Evolutionary conservation across 2,797 vertebrate species (phyloP), one percentile per base, ranked within the genome.

Genomic region (Gymnothorax javanicus): DNA sequence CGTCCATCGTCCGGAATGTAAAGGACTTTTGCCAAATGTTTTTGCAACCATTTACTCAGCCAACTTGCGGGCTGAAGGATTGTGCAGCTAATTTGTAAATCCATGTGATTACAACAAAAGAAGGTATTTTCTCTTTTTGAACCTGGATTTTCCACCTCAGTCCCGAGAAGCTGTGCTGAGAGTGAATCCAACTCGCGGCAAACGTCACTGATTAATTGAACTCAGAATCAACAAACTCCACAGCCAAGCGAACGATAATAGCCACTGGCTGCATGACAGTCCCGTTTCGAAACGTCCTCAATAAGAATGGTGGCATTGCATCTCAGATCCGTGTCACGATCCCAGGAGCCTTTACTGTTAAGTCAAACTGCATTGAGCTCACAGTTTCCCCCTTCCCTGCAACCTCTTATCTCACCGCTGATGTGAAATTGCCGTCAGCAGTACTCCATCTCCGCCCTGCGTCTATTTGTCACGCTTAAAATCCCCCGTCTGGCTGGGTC

Each of bases 311-410:
- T 56, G 85, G 81, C 62, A 43, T 77, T 4, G 75, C 43, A 59
- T 62, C 59, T 87, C 43, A 84, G 82, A 77, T 87, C 50, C 23
- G 54, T 54, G 82, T 77, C 82, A 87, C 59, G 60, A 84, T 84
- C 25, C 9, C 2, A 7, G 58, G 25, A 20, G 57, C 81, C 20
- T 64, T 84, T 84, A 20, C 15, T 8, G 50, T 79, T n/a, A 52
- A 79, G 43, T 43, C 85, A 50, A 62, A 79, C 43, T 17, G 7
- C 57, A 33, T 62, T 56, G 52, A 52, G 71, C 56, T 62, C 58
- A 1, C 50, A 20, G 12, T 13, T 43, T 64, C 23, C 85, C 0
- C 57, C 33, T 59, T 15, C 5, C 58, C 17, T 1, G 25, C 20
- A 11, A 27, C 1, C 27, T 79, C 69, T 60, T 27, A n/a, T 81